Evolutionary conservation across 2,888 invertebrate genomes (phyloP).

Genomic region (Drosophila pseudotakahashii): DNA sequence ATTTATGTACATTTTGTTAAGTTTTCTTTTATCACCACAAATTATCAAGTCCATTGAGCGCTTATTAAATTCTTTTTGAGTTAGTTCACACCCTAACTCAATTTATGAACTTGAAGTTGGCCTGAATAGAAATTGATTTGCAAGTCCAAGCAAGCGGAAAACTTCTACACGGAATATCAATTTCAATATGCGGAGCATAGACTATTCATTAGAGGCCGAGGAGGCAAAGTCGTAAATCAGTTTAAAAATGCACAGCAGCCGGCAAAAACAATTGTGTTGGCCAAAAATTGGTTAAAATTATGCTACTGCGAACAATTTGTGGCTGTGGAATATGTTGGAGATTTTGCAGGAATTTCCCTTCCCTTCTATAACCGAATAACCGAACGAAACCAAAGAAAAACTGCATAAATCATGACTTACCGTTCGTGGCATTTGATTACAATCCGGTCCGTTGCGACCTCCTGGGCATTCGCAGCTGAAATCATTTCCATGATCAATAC

Average conservation of each 20-base stretch:
- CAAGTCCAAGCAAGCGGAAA: constrained; percentile 3
- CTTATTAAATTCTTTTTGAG: constrained; percentile 68
- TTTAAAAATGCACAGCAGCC: constrained; percentile 38
- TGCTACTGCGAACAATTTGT: constrained; percentile 65
- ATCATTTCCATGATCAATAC: constrained; percentile 90
- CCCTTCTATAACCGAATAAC: not conserved
- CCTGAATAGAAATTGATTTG: constrained; percentile 23
- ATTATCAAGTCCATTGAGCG: constrained; percentile 79
- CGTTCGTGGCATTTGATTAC: constrained; percentile 88
- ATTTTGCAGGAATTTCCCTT: constrained; percentile 33
- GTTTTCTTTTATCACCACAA: constrained; percentile 71
- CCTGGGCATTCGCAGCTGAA: constrained; percentile 90
- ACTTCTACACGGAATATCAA: constrained; percentile 9
- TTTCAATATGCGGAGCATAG: constrained; percentile 17
- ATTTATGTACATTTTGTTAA: constrained; percentile 80
- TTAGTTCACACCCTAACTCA: constrained; percentile 35
- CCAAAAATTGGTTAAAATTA: constrained; percentile 58
- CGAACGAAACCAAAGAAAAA: constrained; percentile 1
- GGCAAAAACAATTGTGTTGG: too few species aligned
- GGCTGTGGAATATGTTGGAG: constrained; percentile 54
- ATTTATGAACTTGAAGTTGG: constrained; percentile 24
- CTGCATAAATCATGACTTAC: constrained; percentile 85
- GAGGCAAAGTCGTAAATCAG: constrained; percentile 54
- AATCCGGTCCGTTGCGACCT: constrained; percentile 89
- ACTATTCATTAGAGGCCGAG: constrained; percentile 38